Evolutionary conservation across 2,113 vertebrate genomes (phyloP), one percentile per base, ranked within the genome.

Genomic region (Centrocercus urophasianus): DNA sequence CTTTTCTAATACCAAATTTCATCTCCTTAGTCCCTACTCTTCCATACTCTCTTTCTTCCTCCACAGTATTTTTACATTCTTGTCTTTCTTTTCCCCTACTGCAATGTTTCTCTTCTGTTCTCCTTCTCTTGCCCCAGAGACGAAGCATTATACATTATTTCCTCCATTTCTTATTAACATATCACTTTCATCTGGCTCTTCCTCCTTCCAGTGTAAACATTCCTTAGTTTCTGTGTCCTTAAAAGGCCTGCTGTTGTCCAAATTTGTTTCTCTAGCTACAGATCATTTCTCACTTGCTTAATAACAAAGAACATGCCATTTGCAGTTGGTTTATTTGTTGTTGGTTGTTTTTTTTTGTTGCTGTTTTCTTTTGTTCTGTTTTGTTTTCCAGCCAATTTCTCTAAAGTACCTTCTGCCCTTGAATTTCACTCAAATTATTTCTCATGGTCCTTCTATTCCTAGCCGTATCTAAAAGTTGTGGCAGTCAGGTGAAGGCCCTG

Each of bases 161-260:
- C 65, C 32, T 76, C 43, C 36, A 11, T 80, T 92, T 40, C 45
- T 77, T 83, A 77, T 59, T 90, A 94, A 77, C 36, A 13, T 74
- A 81, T 42, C 50, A 94, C 28, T 48, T 42, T 83, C 65, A 88
- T 50, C 42, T 78, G 73, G 27, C 36, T 87, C 30, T 78, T 90
- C 24, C 45, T 67, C 25, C 19, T 67, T 89, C 89, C 86, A 94
- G 14, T 4, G 38, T 67, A 88, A 92, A 64, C 56, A 60, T 47
- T 86, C 56, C 45, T 80, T 88, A 47, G 47, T 81, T 94, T 71
- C 24, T 74, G 45, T 42, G 65, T 89, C 86, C 84, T 86, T 74
- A 83, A 67, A 88, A 89, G 5, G 34, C 61, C 50, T 90, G 42
- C 28, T 56, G n/a, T 32, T 81, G 34, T 42, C 64, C 14, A 34